A percentile compares a stretch with the other conserved stretches of the same genome.
phyloP scores from a whole-genome alignment of 2,113 vertebrate species.

The Tetrao urogallus region DNA sequence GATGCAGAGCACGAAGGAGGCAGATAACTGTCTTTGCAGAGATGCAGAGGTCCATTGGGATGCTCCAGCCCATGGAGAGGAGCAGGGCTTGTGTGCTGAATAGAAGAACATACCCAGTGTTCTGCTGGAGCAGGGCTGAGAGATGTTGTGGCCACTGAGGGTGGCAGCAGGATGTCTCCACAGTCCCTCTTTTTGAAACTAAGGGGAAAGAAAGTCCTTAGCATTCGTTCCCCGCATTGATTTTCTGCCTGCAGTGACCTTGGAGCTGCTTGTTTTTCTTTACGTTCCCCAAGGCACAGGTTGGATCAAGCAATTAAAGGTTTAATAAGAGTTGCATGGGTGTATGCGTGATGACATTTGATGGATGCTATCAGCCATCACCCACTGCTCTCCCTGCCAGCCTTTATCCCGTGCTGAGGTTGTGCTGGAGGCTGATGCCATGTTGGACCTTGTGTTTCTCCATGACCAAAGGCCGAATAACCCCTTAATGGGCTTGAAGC shows the following conservation, averaged over 20 bases:
- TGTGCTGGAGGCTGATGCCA: background rate
- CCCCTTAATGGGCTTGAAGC: background rate
- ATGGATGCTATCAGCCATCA: background rate
- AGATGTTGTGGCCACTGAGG: background rate
- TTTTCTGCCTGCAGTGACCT: slow-evolving; percentile 62
- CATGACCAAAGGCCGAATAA: background rate
- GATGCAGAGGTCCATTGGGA: background rate
- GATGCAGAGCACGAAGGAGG: background rate
- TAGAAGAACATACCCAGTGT: background rate
- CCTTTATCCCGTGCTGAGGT: accelerated
- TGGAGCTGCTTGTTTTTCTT: slow-evolving; percentile 9
- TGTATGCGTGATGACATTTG: background rate
- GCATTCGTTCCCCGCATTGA: slow-evolving; percentile 23
- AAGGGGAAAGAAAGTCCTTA: background rate
- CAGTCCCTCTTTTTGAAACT: background rate
- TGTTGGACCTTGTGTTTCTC: background rate
- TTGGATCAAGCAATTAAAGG: background rate
- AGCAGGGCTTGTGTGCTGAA: background rate
- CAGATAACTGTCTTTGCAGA: background rate
- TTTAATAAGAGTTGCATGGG: background rate
- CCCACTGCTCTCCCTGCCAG: background rate
- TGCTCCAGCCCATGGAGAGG: background rate
- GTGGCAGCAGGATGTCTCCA: background rate
- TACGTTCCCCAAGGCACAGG: background rate
- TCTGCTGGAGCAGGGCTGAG: slow-evolving; percentile 4